Percentiles rank a stretch among this genome's conserved stretches.
Conservation (phyloP, 2,113 vertebrate species). For the Onychorhynchus coronatus region DNA sequence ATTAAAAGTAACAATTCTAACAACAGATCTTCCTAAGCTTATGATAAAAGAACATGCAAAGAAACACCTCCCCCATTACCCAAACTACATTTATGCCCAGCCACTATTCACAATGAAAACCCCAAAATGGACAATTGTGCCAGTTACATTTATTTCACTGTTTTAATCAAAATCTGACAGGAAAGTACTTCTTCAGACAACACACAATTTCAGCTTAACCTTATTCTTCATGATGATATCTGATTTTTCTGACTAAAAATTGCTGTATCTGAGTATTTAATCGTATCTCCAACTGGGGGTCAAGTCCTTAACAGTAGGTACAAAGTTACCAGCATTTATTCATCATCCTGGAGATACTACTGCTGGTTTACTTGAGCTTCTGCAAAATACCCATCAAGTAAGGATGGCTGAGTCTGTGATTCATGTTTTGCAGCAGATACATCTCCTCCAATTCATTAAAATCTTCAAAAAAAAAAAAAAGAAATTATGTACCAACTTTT, state of each 20-base stretch:
- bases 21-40: background rate
- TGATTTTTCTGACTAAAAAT: slow-evolving; percentile 27
- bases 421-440: background rate
- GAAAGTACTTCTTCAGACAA: background rate
- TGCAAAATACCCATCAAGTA: background rate
- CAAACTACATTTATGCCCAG: background rate
- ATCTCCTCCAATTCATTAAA: background rate
- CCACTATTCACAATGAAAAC: background rate
- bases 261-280: background rate
- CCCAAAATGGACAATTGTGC: background rate
- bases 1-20: background rate
- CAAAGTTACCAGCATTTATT: background rate
- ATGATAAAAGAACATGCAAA: background rate
- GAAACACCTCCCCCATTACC: background rate
- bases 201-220: background rate
- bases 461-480: background rate
- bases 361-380: background rate
- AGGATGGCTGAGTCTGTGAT: background rate
- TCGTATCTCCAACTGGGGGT: background rate
- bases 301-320: background rate
- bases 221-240: background rate
- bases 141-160: background rate
- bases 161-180: background rate
- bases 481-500: background rate
- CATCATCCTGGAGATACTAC: background rate